Conservation (phyloP, 2,888 invertebrate species). For the Esperia sulphurella region DNA sequence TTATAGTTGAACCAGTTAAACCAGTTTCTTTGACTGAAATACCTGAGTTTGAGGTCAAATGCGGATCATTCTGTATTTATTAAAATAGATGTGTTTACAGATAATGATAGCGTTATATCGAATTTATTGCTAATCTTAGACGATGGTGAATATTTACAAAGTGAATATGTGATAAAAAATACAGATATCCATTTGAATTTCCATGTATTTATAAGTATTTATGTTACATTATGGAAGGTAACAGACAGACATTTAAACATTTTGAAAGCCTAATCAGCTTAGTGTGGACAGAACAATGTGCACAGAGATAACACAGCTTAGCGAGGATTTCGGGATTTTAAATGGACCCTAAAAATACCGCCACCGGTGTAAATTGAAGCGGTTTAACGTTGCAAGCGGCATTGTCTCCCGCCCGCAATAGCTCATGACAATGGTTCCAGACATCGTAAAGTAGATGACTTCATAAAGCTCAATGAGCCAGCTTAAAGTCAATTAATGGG, state of each 20-base stretch:
- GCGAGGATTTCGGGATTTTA: background rate
- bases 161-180: too few relatives aligned
- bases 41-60: too few relatives aligned
- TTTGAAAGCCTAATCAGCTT: too few relatives aligned
- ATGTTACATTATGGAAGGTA: background rate
- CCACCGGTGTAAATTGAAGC: slow-evolving; percentile 41
- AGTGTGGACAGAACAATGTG: too few relatives aligned
- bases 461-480: slow-evolving; percentile 55
- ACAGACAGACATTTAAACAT: background rate
- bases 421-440: slow-evolving; percentile 39
- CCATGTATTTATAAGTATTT: background rate
- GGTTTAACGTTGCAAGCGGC: slow-evolving; percentile 31
- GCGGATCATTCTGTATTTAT: too few relatives aligned
- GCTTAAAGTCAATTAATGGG: slow-evolving; percentile 59
- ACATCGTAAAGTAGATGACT: slow-evolving; percentile 56
- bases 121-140: too few relatives aligned
- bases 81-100: too few relatives aligned
- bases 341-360: slow-evolving; percentile 22
- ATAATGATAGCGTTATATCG: too few relatives aligned
- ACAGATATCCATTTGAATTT: too few relatives aligned
- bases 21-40: too few relatives aligned
- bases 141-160: too few relatives aligned
- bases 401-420: slow-evolving; percentile 35
- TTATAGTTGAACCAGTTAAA: too few relatives aligned
- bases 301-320: background rate